phyloP scores from a whole-genome alignment of 2,797 vertebrate species.

The Poeciliopsis gracilis region DNA sequence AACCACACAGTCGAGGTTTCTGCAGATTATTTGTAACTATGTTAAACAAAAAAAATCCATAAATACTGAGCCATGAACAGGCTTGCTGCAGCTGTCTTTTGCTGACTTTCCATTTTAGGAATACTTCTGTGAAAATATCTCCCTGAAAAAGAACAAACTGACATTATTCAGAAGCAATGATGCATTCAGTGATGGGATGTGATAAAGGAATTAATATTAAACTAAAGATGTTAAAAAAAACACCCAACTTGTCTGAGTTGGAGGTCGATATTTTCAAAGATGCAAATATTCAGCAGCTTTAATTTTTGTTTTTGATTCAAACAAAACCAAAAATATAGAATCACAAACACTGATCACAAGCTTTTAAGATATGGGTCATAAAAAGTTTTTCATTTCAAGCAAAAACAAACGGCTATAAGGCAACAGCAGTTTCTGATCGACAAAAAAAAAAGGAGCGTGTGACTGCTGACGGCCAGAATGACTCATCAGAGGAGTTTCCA shows the following conservation, averaged over 20 bases:
- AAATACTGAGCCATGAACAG: no score
- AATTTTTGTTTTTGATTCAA: slow-evolving; percentile 23
- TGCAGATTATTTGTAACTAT: no score
- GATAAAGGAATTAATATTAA: no score
- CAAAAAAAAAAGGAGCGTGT: not conserved
- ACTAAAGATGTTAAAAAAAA: no score
- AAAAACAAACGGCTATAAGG: not conserved
- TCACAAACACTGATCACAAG: not conserved
- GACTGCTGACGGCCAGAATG: not conserved
- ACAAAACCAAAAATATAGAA: not conserved
- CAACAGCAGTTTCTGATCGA: not conserved
- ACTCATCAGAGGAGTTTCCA: slow-evolving; percentile 5
- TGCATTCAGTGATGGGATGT: no score
- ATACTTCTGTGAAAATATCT: not conserved
- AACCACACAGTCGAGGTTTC: no score
- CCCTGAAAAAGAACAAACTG: no score
- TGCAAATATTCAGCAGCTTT: slow-evolving; percentile 35
- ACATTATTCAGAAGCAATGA: no score
- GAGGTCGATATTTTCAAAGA: slow-evolving; percentile 2
- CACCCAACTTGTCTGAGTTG: no score
- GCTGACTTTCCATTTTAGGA: not conserved
- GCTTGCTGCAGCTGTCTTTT: not conserved
- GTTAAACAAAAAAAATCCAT: no score
- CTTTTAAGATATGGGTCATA: not conserved
- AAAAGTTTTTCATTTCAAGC: not conserved